Conservation (phyloP, 1,140 invertebrate genomes). For the Tetramorium parvispinum region DNA sequence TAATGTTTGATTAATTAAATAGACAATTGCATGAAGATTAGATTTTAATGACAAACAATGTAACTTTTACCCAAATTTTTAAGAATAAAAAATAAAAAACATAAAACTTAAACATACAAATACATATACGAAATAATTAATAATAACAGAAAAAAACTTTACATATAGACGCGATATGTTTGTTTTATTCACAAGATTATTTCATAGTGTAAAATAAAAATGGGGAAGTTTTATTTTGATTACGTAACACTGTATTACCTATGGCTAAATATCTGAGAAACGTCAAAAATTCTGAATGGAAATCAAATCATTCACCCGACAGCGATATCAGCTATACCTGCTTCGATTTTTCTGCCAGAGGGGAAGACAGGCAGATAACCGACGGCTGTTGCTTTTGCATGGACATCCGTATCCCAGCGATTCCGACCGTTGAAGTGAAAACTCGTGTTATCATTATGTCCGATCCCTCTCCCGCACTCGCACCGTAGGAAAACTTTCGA, state of each 20-base stretch:
- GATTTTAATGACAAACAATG: not conserved
- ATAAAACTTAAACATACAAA: not conserved
- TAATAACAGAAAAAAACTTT: not conserved
- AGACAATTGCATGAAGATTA: not conserved
- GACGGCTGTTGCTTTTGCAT: conserved; percentile 57
- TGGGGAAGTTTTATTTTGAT: not conserved
- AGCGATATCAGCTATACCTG: not conserved
- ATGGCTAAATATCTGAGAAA: not conserved
- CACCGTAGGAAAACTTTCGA: conserved; percentile 34
- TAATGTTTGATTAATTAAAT: not conserved
- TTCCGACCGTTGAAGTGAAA: conserved; percentile 59
- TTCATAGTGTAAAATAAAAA: not conserved
- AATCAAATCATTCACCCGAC: conserved; percentile 13
- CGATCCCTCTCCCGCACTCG: conserved; percentile 11
- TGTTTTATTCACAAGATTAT: not conserved
- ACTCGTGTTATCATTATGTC: conserved; percentile 61
- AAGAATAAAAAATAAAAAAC: not conserved
- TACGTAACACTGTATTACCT: not conserved
- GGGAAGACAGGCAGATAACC: conserved; percentile 40
- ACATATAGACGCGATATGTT: too few species aligned
- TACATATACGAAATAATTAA: not conserved
- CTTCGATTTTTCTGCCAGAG: conserved; percentile 59
- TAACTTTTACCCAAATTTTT: not conserved
- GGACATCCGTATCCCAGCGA: conserved; percentile 12
- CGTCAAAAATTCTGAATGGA: not conserved